phyloP scores from a whole-genome alignment of 1,140 invertebrate species.

The Trichonephila clavata region DNA sequence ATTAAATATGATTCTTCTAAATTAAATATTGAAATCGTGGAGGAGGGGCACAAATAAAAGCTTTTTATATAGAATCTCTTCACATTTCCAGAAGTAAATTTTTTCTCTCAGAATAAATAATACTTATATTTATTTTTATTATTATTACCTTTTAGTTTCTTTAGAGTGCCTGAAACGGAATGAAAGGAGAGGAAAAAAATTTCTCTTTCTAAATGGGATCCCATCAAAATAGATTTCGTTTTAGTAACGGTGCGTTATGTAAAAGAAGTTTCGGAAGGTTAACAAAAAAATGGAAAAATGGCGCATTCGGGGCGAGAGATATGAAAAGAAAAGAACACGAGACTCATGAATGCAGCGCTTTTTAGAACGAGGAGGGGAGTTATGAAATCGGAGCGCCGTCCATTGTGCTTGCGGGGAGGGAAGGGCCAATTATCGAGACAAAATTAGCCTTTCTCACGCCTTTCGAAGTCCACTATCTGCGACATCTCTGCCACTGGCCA shows the following conservation, averaged over 20 bases:
- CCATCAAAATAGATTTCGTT: constrained; percentile 46
- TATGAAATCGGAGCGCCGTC: constrained; percentile 54
- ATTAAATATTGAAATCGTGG: no score
- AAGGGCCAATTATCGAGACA: constrained; percentile 41
- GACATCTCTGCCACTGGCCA: constrained; percentile 17
- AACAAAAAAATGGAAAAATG: neutral
- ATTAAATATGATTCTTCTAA: no score
- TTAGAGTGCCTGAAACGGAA: neutral
- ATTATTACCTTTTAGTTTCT: no score
- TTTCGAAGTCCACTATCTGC: constrained; percentile 64
- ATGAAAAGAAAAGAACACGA: neutral
- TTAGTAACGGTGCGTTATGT: constrained; percentile 40
- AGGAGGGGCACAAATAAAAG: no score
- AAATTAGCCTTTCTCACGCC: constrained; percentile 74
- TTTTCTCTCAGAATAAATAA: no score
- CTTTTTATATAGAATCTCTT: no score
- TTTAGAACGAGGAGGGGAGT: constrained; percentile 23
- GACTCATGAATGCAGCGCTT: neutral
- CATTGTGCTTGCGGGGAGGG: neutral
- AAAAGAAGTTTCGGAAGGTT: neutral
- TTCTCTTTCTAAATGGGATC: constrained; percentile 29
- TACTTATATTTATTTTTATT: no score
- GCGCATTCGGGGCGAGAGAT: neutral
- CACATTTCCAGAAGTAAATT: no score
- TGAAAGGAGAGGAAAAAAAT: neutral